Percentiles rank a stretch among this genome's conserved stretches.
These are phyloP conservation scores for Sorex araneus DNA, from an alignment of 2,113 vertebrate genomes.

Conservation along the genomic window DNA sequence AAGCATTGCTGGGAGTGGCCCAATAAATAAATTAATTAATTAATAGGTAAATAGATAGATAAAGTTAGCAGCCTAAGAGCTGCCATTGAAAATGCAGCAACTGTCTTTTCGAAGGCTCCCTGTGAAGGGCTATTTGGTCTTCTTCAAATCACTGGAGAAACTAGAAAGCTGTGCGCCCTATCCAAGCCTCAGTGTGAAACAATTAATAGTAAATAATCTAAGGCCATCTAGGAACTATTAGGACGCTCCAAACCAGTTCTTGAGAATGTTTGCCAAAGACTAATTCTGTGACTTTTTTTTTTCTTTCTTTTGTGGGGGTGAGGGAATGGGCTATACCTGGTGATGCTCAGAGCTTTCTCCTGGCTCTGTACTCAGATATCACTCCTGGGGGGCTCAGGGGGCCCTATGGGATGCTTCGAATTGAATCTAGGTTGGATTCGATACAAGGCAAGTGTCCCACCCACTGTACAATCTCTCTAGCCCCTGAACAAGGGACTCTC, in stretches of 20 bases:
- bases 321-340: too few relatives aligned
- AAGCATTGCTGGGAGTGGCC: too few relatives aligned
- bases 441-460: too few relatives aligned
- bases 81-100: slow-evolving; percentile 22
- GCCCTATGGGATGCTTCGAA: too few relatives aligned
- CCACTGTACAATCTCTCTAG: too few relatives aligned
- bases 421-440: too few relatives aligned
- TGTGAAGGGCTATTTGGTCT: slow-evolving; percentile 7
- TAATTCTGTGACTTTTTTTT: slow-evolving; percentile 32
- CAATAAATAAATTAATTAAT: too few relatives aligned
- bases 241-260: slow-evolving; percentile 28
- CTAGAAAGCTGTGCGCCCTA: neutral
- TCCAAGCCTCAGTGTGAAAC: slow-evolving; percentile 41
- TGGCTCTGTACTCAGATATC: too few relatives aligned
- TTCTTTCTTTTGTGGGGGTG: too few relatives aligned
- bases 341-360: too few relatives aligned
- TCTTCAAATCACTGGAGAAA: neutral
- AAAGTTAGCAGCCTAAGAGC: slow-evolving; percentile 3
- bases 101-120: slow-evolving; percentile 36
- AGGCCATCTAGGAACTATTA: slow-evolving; percentile 1
- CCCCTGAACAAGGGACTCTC: neutral
- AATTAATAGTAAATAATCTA: neutral
- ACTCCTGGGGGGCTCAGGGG: too few relatives aligned
- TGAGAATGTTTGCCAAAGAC: slow-evolving; percentile 51
- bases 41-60: neutral